A percentile compares a stretch with the other conserved stretches of the same genome.
Evolutionary conservation across 2,888 invertebrate genomes (phyloP).

Genomic region (Galeruca laticollis): DNA sequence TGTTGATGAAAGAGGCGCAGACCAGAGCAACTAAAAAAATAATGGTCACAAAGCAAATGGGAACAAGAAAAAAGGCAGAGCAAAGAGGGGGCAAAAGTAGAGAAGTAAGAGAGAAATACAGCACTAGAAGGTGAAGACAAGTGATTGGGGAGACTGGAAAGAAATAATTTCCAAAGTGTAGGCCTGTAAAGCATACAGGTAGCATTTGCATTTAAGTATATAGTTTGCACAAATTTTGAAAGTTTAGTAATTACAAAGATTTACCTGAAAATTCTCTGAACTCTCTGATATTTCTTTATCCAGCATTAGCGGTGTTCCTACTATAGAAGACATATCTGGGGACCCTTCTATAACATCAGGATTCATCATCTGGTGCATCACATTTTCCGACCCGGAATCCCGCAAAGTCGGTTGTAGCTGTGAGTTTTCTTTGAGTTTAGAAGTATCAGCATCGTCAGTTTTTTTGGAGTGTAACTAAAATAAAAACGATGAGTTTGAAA

Average conservation of each 20-base stretch:
- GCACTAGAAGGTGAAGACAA: no score
- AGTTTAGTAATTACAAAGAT: background rate
- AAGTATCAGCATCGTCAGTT: background rate
- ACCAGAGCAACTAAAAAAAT: no score
- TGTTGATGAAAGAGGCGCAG: no score
- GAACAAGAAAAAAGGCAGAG: no score
- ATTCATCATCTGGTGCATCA: conserved; percentile 35
- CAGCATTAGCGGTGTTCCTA: conserved; percentile 1
- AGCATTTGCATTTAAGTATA: no score
- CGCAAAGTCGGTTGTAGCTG: background rate
- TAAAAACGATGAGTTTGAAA: background rate
- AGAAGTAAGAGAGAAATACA: no score
- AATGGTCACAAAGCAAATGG: no score
- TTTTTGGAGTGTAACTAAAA: conserved; percentile 11
- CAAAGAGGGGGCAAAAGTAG: no score
- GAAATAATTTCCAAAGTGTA: no score
- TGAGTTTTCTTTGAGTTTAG: background rate
- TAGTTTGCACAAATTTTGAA: background rate
- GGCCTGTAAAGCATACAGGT: no score
- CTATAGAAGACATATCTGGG: conserved; percentile 14
- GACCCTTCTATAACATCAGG: conserved; percentile 40
- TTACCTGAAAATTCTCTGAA: conserved; percentile 21
- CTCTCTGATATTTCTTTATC: conserved; percentile 1
- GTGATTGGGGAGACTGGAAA: no score
- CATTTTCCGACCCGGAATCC: conserved; percentile 19